These are phyloP conservation scores for Mechanitis mazaeus DNA, from an alignment of 2,888 invertebrate species.

Conservation along the genomic window DNA sequence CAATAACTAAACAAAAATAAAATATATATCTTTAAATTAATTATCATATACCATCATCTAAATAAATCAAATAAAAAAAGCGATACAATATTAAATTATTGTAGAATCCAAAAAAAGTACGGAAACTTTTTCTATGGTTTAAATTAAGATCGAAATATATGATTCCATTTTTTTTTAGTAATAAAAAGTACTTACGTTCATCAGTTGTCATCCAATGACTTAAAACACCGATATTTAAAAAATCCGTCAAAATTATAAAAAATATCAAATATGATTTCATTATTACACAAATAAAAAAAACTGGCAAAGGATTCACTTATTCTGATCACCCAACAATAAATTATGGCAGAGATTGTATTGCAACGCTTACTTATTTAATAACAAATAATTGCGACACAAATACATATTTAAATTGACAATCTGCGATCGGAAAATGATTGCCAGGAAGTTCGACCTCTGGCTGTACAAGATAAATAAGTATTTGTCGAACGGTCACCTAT, in stretches of 20 bases:
- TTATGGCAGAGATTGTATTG: slow-evolving; percentile 15
- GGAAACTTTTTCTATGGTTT: too few relatives aligned
- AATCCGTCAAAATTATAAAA: slow-evolving; percentile 14
- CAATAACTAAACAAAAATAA: too few relatives aligned
- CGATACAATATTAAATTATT: too few relatives aligned
- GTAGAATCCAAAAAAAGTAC: too few relatives aligned
- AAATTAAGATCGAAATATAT: too few relatives aligned
- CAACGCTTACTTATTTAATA: slow-evolving; percentile 13
- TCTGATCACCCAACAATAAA: slow-evolving; percentile 4
- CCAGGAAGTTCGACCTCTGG: slow-evolving; percentile 21
- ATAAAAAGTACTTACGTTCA: slow-evolving; percentile 49
- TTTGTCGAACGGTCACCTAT: slow-evolving; percentile 19
- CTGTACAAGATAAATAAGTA: slow-evolving; percentile 22
- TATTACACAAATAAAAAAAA: slow-evolving; percentile 3
- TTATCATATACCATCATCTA: too few relatives aligned
- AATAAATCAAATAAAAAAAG: too few relatives aligned
- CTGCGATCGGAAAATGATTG: slow-evolving; percentile 16
- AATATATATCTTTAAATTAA: too few relatives aligned
- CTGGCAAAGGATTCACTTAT: background rate
- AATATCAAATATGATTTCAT: slow-evolving; percentile 10
- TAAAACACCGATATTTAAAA: slow-evolving; percentile 17
- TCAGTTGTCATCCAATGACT: slow-evolving; percentile 51
- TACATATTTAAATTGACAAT: slow-evolving; percentile 10
- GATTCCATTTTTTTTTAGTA: too few relatives aligned
- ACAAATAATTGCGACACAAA: slow-evolving; percentile 8